These are phyloP conservation scores for Austrolebias charrua DNA, from an alignment of 2,797 vertebrate genomes.

Conservation along the genomic window DNA sequence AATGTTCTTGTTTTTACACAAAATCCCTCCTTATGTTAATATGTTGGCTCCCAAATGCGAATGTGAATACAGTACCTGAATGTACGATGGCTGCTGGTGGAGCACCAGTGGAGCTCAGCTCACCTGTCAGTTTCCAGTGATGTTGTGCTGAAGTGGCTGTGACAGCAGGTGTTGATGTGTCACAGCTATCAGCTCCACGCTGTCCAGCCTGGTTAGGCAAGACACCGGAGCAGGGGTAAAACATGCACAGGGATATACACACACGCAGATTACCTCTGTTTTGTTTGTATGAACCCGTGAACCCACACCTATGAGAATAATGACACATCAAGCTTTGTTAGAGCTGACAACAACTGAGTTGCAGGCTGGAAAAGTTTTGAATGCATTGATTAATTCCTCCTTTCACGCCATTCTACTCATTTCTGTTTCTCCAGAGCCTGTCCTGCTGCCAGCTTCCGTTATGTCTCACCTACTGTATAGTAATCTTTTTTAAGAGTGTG, in stretches of 20 bases:
- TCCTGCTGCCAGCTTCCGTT: slow-evolving; percentile 44
- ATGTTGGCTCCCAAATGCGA: slow-evolving; percentile 23
- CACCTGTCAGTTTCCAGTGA: slow-evolving; percentile 61
- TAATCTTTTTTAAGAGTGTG: slow-evolving; percentile 11
- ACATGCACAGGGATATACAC: slow-evolving; percentile 9
- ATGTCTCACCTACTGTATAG: slow-evolving; percentile 25
- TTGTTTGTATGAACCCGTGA: slow-evolving; percentile 38
- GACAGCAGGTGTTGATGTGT: slow-evolving; percentile 76
- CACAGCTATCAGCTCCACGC: slow-evolving; percentile 67
- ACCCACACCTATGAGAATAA: slow-evolving; percentile 34
- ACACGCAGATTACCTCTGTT: slow-evolving; percentile 1
- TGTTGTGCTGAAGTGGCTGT: slow-evolving; percentile 50
- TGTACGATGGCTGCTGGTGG: slow-evolving; percentile 15
- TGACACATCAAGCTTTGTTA: slow-evolving; percentile 66
- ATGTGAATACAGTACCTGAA: slow-evolving; percentile 26
- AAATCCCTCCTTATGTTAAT: background rate
- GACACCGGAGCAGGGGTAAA: slow-evolving; percentile 17
- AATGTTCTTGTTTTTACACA: background rate
- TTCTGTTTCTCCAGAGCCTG: slow-evolving; percentile 45
- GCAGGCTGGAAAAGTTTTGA: slow-evolving; percentile 54
- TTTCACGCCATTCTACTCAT: slow-evolving; percentile 6
- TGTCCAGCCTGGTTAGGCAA: slow-evolving; percentile 54
- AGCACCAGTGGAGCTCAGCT: slow-evolving; percentile 20
- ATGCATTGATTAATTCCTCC: slow-evolving; percentile 49
- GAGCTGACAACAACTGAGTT: slow-evolving; percentile 66